Evolutionary conservation across 2,797 vertebrate species (phyloP), one percentile per base, ranked within the genome.

Genomic region (Tokudaia muenninki): DNA sequence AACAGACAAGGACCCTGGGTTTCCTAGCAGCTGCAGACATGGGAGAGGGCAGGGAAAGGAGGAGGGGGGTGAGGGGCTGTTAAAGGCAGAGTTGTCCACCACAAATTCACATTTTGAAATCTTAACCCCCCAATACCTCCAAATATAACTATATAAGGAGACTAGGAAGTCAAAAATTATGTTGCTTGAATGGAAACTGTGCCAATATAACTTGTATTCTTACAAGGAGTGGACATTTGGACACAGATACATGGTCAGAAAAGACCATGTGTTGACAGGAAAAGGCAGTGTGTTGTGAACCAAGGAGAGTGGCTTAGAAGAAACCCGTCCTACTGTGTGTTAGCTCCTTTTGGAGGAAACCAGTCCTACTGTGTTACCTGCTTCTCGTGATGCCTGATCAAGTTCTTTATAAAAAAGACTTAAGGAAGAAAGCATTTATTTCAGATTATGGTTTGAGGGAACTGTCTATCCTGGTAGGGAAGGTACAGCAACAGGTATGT

Each of bases 1-100:
- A 94, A 74, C 11, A 19, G 83, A 61, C 44, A 95, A 80, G 44
- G 29, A 92, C 81, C 87, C 47, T 86, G 74, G 77, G 55, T 81
- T 44, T 92, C 67, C 87, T 16, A 63, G 94, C 65, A 52, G 37
- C 59, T 92, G 41, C n/a, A 87, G 44, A 61, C 88, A 37, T 22
- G 34, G 57, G 55, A 87, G 14, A 55, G 44, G 79, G 13, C n/a
- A 34, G 74, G 81, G 37, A 52, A 5, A 74, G 65, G 55, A 65
- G 14, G 67, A 90, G 6, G 44, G 3, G 57, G 0, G 1, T 41
- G 19, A 86, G 50, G 57, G 26, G 34, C 3, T 72, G 13, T 61
- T 94, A 78, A n/a, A 57, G 44, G 79, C 52, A 75, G 65, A 83
- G 72, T 34, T 41, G 11, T 29, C 16, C 63, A 75, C 31, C 14